Conservation (phyloP, 2,113 vertebrate species). For the Syngnathus floridae region DNA sequence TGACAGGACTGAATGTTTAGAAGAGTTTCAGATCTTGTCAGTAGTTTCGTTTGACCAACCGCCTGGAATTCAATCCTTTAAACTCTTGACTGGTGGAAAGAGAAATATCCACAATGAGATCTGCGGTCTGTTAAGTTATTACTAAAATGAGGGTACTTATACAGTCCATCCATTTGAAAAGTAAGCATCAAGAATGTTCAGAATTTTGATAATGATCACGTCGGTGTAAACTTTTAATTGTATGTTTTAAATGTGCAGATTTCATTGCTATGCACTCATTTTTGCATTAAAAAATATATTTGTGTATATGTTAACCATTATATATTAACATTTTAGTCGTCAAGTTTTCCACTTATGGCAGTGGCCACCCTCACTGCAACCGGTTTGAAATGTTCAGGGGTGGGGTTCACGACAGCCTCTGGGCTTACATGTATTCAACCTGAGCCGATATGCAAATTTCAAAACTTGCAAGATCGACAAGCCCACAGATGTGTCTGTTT, state of each 20-base stretch:
- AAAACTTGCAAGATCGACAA: neutral
- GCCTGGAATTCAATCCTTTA: constrained; percentile 48
- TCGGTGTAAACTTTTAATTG: neutral
- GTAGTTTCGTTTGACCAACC: constrained; percentile 32
- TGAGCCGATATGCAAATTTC: neutral
- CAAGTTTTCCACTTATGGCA: neutral
- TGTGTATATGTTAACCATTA: no score
- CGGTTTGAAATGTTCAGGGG: neutral
- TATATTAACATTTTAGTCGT: neutral
- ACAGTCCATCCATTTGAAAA: neutral
- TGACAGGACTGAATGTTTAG: constrained; percentile 1
- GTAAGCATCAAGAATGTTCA: neutral
- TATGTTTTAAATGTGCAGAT: neutral
- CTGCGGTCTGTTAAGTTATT: constrained; percentile 32
- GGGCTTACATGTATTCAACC: neutral
- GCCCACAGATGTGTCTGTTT: neutral
- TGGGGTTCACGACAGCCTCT: neutral
- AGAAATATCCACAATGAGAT: constrained; percentile 46
- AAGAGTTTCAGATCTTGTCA: constrained; percentile 12
- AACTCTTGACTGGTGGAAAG: constrained; percentile 24
- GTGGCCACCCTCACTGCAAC: neutral
- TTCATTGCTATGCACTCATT: neutral
- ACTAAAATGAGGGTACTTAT: constrained; percentile 32
- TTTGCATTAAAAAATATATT: neutral
- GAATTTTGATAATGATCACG: neutral